Percentiles rank a stretch among this genome's conserved stretches.
These are phyloP conservation scores for Amblyopsis hoosieri DNA, from an alignment of 2,797 vertebrate species.

Conservation along the genomic window DNA sequence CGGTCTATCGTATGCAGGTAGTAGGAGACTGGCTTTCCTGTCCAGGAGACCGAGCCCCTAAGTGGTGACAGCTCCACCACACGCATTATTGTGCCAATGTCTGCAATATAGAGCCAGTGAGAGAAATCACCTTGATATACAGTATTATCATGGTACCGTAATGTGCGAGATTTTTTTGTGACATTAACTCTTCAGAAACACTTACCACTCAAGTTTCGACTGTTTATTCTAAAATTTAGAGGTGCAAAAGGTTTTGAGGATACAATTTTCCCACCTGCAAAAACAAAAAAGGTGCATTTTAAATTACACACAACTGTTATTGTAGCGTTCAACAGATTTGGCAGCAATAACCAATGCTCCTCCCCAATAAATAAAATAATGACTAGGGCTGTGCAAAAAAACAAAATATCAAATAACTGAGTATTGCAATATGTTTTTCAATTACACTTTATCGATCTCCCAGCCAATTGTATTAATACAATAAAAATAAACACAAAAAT, in stretches of 20 bases:
- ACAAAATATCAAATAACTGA: too few species aligned
- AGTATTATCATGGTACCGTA: constrained; percentile 1
- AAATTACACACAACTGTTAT: neutral
- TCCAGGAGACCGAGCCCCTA: constrained; percentile 98
- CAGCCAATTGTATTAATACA: too few species aligned
- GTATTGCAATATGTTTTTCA: too few species aligned
- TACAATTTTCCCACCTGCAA: constrained; percentile 95
- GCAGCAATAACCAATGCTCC: neutral
- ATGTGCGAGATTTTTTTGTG: neutral
- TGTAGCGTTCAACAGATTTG: neutral
- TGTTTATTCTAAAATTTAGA: constrained; percentile 99
- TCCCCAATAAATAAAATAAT: neutral
- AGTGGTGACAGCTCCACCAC: constrained; percentile 97
- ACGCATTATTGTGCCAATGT: constrained; percentile 99
- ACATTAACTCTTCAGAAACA: constrained; percentile 3
- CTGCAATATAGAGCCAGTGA: constrained; percentile 60
- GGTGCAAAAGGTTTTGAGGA: constrained; percentile 99
- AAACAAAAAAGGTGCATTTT: constrained; percentile 11
- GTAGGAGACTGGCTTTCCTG: constrained; percentile 98
- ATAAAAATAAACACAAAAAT: too few species aligned
- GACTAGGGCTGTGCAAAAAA: too few species aligned
- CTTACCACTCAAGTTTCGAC: constrained; percentile 99
- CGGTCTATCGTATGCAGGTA: constrained; percentile 99
- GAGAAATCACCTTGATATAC: too few species aligned
- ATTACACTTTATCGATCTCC: too few species aligned